Conservation (phyloP, 1,140 invertebrate genomes). For the Bemisia tabaci region DNA sequence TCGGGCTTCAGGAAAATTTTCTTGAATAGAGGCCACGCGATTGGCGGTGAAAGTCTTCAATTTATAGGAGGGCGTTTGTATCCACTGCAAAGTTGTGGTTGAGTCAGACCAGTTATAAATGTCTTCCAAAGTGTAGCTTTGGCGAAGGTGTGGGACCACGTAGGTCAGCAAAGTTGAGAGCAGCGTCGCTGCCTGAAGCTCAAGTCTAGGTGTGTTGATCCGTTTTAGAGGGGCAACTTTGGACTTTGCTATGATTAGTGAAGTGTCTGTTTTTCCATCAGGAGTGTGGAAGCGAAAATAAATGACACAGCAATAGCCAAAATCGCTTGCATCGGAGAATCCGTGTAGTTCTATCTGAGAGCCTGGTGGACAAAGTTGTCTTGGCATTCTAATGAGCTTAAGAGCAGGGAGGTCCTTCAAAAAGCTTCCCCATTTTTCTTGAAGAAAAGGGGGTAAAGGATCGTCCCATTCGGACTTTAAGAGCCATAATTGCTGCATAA, state of each 20-base stretch:
- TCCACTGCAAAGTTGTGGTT: conserved; percentile 25
- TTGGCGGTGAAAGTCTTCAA: conserved; percentile 20
- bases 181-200: conserved; percentile 28
- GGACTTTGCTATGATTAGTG: conserved; percentile 23
- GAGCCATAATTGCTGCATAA: background rate
- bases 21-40: background rate
- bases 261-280: background rate
- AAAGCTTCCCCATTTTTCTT: background rate
- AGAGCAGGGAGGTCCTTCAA: background rate
- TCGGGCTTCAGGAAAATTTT: background rate
- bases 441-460: background rate
- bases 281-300: conserved; percentile 18
- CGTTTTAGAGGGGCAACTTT: conserved; percentile 23
- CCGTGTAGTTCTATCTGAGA: background rate
- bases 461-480: background rate
- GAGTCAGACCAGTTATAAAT: conserved; percentile 27
- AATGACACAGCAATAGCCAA: conserved; percentile 21
- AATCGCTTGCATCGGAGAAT: conserved; percentile 27
- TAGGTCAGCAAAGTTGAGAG: conserved; percentile 2
- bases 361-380: background rate
- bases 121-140: too few species aligned
- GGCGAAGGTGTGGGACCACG: too few species aligned
- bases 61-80: conserved; percentile 19
- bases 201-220: conserved; percentile 27
- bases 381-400: background rate